A percentile compares a stretch with the other conserved stretches of the same genome.
Evolutionary conservation across 2,797 vertebrate species (phyloP).

Genomic region (Falco biarmicus): DNA sequence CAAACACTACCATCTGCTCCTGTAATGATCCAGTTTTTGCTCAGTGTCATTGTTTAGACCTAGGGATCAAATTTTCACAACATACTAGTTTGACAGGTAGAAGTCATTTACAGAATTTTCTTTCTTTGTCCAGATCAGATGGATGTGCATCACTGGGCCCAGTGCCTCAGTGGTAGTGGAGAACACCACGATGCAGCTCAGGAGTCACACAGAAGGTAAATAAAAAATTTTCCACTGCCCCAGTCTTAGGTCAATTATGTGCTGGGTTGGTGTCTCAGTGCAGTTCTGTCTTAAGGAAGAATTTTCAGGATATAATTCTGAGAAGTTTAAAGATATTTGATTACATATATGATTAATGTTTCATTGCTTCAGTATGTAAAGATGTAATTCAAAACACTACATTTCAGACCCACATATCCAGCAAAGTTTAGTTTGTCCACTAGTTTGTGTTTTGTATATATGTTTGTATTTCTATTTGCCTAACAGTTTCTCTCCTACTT

Average conservation of each 20-base stretch:
- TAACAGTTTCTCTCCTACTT: not conserved
- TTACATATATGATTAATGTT: not conserved
- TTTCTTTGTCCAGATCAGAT: not conserved
- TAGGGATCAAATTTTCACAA: constrained; percentile 20
- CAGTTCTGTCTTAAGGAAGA: not conserved
- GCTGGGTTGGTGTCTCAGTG: not conserved
- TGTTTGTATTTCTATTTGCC: not conserved
- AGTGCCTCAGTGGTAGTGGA: not conserved
- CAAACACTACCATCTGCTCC: constrained; percentile 69
- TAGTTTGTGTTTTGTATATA: not conserved
- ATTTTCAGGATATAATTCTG: not conserved
- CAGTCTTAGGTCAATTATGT: rapidly evolving
- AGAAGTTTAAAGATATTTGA: not conserved
- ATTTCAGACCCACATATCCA: not conserved
- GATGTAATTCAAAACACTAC: not conserved
- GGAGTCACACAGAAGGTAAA: not conserved
- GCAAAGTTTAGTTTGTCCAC: not conserved
- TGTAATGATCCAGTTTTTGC: constrained; percentile 12
- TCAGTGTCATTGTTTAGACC: constrained; percentile 54
- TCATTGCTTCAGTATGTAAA: not conserved
- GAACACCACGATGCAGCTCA: not conserved
- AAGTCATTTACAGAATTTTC: not conserved
- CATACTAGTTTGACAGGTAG: not conserved
- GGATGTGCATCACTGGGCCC: not conserved
- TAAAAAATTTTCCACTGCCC: not conserved